Evolutionary conservation across 2,797 vertebrate genomes (phyloP), one percentile per base, ranked within the genome.

Genomic region (Betta splendens): DNA sequence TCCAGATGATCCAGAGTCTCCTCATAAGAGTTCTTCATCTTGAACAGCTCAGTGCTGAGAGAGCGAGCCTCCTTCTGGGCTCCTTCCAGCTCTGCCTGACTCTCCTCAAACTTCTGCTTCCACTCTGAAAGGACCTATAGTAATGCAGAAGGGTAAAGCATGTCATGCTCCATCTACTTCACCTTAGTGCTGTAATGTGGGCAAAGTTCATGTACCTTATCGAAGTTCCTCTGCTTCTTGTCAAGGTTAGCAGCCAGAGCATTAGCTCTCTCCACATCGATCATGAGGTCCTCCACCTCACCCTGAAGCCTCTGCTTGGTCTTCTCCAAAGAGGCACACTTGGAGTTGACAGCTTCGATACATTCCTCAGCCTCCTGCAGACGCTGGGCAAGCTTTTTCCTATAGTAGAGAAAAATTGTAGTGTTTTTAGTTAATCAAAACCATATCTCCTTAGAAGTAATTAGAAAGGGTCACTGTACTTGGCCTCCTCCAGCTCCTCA

Each of bases 351-450:
- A 1, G 93, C 93, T 64, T 94, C 94, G 2, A 92, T 90, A 0
- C 89, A 88, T 26, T 94, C 92, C 48, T 94, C 29, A 31, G 29
- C 29, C 9, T 31, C 29, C 29, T 31, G 29, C 29, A 31, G 9
- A 31, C 29, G 91, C 76, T 93, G 92, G 21, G 93, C 92, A 66
- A 95, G 89, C 72, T 94, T 94, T 82, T 93, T 95, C 85, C 94
- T 94, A 62, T 3, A 2, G 7, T 11, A 5, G 37, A 22, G 0
- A 48, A 36, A 9, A 28, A 31, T 31, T 28, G 28, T 26, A 7
- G 7, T 7, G 26, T 3, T 5, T 2, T 4, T 31, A 20, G 12
- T 15, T 0, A 72, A 5, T 7, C 3, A 28, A 28, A 2, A 28
- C 3, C 28, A 28, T 26, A 3, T 7, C 7, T 28, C 28, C 4